These are phyloP conservation scores for Crossaster papposus DNA, from an alignment of 53 echinoderm and acorn worm species.

Conservation along the genomic window DNA sequence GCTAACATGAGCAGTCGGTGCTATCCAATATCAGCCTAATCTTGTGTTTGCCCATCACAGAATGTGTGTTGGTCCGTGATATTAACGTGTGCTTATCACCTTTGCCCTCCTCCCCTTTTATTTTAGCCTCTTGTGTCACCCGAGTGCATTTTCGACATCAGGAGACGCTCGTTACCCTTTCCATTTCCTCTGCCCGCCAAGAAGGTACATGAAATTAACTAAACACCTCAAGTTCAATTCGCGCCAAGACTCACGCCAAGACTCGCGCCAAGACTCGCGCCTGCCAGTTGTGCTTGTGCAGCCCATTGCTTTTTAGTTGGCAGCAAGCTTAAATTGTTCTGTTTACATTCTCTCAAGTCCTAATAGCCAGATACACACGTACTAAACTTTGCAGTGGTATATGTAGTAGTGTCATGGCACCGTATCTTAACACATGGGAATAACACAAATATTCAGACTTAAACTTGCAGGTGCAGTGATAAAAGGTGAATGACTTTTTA, in stretches of 20 bases:
- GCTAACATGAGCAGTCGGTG: neutral
- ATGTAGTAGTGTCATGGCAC: too few species aligned
- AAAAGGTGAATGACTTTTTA: too few species aligned
- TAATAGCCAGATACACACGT: too few species aligned
- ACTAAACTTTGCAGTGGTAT: too few species aligned
- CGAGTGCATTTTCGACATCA: conserved; percentile 70
- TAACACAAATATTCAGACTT: too few species aligned
- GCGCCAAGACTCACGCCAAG: conserved; percentile 12
- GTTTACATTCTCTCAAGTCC: too few species aligned
- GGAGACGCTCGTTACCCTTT: conserved; percentile 68
- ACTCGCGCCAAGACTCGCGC: too few species aligned
- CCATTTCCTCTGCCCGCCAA: conserved; percentile 87
- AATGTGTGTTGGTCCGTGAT: conserved; percentile 42
- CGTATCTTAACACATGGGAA: too few species aligned
- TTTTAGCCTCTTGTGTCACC: conserved; percentile 53
- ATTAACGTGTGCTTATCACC: conserved; percentile 46
- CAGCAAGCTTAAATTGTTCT: too few species aligned
- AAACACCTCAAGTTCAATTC: neutral
- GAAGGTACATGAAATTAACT: conserved; percentile 79
- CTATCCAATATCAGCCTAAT: neutral
- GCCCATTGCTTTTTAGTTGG: neutral
- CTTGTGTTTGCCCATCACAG: neutral
- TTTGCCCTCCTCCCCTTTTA: conserved; percentile 12
- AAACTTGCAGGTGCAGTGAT: too few species aligned
- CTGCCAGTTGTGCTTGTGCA: neutral